phyloP scores from a whole-genome alignment of 1,140 invertebrate species.

The Trypoxylus dichotomus region DNA sequence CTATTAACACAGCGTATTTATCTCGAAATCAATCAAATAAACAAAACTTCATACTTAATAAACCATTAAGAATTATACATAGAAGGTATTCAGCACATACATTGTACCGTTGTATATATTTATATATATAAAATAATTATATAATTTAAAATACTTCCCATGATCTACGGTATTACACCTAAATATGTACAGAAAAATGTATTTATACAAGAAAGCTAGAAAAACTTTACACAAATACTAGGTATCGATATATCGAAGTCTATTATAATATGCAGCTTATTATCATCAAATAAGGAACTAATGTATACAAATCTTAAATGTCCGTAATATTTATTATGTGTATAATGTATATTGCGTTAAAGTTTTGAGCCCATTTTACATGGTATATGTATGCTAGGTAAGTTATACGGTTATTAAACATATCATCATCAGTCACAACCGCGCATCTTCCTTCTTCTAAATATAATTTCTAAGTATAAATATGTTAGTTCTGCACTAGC shows the following conservation, averaged over 20 bases:
- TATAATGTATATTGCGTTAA: neutral
- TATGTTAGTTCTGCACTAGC: neutral
- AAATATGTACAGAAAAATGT: constrained; percentile 1
- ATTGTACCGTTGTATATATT: neutral
- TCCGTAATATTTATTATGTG: neutral
- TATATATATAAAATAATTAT: constrained; percentile 21
- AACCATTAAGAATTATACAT: neutral
- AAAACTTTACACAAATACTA: constrained; percentile 19
- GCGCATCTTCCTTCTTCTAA: neutral
- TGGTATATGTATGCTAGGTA: neutral
- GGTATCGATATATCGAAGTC: neutral
- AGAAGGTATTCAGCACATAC: neutral
- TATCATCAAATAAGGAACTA: constrained; percentile 16
- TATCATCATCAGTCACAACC: neutral
- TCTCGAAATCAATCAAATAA: constrained; percentile 14
- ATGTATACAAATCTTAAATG: constrained; percentile 4
- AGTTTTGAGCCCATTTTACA: neutral
- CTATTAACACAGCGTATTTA: constrained; percentile 20
- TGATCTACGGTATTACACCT: neutral
- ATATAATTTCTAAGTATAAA: neutral
- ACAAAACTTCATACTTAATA: neutral
- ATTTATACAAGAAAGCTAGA: constrained; percentile 22
- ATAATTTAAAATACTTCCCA: constrained; percentile 11
- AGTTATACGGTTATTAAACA: neutral
- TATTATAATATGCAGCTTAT: constrained; percentile 2